Conservation (phyloP, 2,797 vertebrate genomes). For the Monodelphis domestica region DNA sequence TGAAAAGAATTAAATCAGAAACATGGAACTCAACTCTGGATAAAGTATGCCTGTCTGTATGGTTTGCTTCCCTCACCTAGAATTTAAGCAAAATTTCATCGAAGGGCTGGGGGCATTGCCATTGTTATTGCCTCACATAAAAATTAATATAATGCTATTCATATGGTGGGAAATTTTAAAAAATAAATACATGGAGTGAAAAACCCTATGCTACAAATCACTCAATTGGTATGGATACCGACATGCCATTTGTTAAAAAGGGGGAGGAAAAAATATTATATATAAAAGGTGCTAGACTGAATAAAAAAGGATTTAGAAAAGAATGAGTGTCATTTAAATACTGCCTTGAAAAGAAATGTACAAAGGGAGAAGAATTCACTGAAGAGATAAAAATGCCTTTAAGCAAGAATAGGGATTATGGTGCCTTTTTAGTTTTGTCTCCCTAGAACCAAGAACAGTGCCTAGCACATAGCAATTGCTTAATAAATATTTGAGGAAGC, state of each 20-base stretch:
- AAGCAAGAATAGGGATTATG: neutral
- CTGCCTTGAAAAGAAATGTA: slow-evolving; percentile 2
- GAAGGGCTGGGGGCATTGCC: neutral
- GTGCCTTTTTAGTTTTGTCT: neutral
- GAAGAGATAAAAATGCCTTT: slow-evolving; percentile 37
- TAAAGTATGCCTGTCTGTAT: neutral
- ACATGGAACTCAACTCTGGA: neutral
- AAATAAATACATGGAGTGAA: neutral
- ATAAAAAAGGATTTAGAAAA: slow-evolving; percentile 27
- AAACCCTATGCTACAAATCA: neutral
- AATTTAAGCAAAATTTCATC: neutral
- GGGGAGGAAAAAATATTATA: slow-evolving; percentile 7
- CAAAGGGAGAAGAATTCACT: neutral
- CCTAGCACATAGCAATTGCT: neutral
- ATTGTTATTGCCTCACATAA: neutral
- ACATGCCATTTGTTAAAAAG: neutral
- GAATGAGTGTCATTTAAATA: neutral
- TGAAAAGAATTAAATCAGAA: neutral
- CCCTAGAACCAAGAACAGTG: neutral
- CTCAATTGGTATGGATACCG: neutral
- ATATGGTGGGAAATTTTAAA: slow-evolving; percentile 1
- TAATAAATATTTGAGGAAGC: neutral
- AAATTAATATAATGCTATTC: neutral
- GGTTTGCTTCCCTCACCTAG: neutral
- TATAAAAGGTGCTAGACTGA: neutral